Base-by-base conservation (phyloP, 2,797 vertebrate genomes). In the Myotis myotis region DNA sequence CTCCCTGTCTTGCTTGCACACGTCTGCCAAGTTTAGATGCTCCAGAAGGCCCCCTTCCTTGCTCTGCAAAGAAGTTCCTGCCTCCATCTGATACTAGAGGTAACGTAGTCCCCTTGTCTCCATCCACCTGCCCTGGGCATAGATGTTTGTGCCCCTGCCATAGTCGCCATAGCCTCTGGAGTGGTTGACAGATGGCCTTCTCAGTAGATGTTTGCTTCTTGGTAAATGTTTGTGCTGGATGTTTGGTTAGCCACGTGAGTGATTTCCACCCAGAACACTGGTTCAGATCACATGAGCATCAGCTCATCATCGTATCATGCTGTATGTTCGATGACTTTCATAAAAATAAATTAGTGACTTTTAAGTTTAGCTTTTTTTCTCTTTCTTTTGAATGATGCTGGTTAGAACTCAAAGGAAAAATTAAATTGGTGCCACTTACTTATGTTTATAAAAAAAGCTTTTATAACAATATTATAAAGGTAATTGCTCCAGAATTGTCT, bases 11-110 rank as follows among this genome's bases (percentile, higher is more conserved):
- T 49, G 25, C 33, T 70, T 15, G 81, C 23, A 64, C 47, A 13
- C 0, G 0, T 30, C 64, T 33, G 28, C 33, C 44, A 0, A 33
- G 19, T 57, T n/a, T n/a, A 23, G 36, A 23, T 3, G 13, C 19
- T 17, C 25, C 2, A 5, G 13, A 6, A 5, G 71, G 57, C 36
- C 8, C 17, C 49, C 20, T 53, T 74, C 44, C 55, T 33, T 41
- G 71, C 71, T 23, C 16, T 66, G 36, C 1, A 30, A 33, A 60
- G 68, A 6, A 22, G 23, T 12, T 22, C n/a, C n/a, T 6, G 15
- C 8, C 5, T 25, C 38, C 25, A 3, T 1, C 57, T 28, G 81
- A 20, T 22, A 0, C 6, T 4, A 6, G 28, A 38, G n/a, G 86
- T 28, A 4, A 6, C 3, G 0, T 66, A 1, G 11, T n/a, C 86